A percentile compares a stretch with the other conserved stretches of the same genome.
Evolutionary conservation across 2,113 vertebrate genomes (phyloP).

Genomic region (Crotalus tigris): DNA sequence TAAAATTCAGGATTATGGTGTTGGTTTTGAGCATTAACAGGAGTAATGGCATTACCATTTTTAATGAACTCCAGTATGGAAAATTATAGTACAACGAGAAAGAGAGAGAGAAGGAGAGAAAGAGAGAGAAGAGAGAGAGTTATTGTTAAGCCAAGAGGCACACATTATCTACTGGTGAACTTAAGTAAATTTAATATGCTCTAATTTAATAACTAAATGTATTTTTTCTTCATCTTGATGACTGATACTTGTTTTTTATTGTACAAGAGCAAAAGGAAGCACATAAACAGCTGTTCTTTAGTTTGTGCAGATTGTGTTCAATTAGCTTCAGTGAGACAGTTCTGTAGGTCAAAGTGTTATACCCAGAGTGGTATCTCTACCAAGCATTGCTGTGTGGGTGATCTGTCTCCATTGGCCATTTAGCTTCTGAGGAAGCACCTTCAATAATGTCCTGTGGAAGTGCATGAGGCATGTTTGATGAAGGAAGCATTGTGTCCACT

Average conservation of each 20-base stretch:
- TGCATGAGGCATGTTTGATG: background rate
- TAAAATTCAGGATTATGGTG: conserved; percentile 81
- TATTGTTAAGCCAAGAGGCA: conserved; percentile 72
- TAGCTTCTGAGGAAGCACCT: background rate
- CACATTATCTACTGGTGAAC: conserved; percentile 70
- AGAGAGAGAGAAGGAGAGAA: conserved; percentile 45
- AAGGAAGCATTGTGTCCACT: background rate
- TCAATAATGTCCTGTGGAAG: background rate
- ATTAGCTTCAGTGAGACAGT: background rate
- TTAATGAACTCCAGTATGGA: conserved; percentile 75
- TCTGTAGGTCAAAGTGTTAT: background rate
- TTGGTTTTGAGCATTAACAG: conserved; percentile 76
- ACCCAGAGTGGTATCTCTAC: background rate
- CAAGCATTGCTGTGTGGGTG: background rate
- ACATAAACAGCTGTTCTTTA: conserved; percentile 50
- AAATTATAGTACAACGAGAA: conserved; percentile 65
- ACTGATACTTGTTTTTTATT: conserved; percentile 65
- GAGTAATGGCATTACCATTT: conserved; percentile 78
- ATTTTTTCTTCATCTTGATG: conserved; percentile 65
- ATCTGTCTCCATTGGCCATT: background rate
- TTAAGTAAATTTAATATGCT: conserved; percentile 75
- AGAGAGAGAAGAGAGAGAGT: conserved; percentile 35
- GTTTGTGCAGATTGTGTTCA: conserved; percentile 38
- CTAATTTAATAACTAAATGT: conserved; percentile 79
- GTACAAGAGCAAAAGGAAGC: conserved; percentile 59